Conservation (phyloP, 2,113 vertebrate species). For the Lepus timidus region DNA sequence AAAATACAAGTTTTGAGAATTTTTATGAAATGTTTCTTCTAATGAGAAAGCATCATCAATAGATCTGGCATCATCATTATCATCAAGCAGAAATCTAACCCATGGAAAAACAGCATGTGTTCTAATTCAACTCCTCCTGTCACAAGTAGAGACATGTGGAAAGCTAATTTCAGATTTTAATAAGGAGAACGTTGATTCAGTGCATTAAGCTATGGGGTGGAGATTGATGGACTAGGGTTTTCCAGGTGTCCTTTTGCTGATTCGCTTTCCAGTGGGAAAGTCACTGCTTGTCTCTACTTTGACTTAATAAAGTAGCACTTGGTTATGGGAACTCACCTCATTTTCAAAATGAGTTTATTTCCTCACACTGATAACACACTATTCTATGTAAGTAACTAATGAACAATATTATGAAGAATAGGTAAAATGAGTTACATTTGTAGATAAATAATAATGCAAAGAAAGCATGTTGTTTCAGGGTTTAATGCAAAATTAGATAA, state of each 20-base stretch:
- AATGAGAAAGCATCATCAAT: background rate
- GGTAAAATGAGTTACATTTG: background rate
- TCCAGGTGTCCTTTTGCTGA: conserved; percentile 16
- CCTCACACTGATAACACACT: background rate
- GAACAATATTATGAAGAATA: background rate
- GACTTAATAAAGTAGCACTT: background rate
- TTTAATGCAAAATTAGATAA: conserved; percentile 32
- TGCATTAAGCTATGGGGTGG: background rate
- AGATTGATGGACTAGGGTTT: background rate
- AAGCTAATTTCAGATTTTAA: conserved; percentile 52
- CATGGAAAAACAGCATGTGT: background rate
- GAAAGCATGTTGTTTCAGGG: background rate
- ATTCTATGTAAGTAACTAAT: background rate
- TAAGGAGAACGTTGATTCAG: conserved; percentile 23
- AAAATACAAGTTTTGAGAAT: conserved; percentile 12
- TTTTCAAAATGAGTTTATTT: background rate
- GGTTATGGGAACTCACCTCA: background rate
- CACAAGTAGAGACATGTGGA: background rate
- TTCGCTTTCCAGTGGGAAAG: background rate
- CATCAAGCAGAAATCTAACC: background rate
- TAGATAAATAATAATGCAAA: conserved; percentile 42
- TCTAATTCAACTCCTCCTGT: background rate
- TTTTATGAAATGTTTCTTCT: background rate
- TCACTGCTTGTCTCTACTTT: conserved; percentile 17
- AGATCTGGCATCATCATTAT: background rate